Conservation (phyloP, 2,888 invertebrate genomes). For the Pelosia muscerda region DNA sequence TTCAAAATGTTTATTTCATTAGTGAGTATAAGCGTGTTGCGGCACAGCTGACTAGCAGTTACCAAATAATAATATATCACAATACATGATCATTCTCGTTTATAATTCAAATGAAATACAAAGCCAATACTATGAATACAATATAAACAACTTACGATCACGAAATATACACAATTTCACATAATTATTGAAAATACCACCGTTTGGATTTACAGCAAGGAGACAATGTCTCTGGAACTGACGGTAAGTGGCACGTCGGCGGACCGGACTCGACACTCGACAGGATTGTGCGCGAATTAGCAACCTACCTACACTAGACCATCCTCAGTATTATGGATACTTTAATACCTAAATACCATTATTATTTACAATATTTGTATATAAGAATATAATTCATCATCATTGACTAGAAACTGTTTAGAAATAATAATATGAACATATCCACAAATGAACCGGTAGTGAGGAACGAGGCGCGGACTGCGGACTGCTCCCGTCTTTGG, state of each 20-base stretch:
- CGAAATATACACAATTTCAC: constrained; percentile 44
- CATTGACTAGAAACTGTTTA: constrained; percentile 84
- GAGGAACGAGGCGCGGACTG: constrained; percentile 52
- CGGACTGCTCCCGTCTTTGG: constrained; percentile 77
- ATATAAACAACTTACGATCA: constrained; percentile 46
- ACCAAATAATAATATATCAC: constrained; percentile 80
- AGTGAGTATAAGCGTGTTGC: constrained; percentile 86
- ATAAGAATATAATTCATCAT: constrained; percentile 70
- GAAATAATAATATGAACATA: constrained; percentile 65
- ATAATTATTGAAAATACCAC: constrained; percentile 31
- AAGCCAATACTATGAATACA: constrained; percentile 52
- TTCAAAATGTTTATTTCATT: constrained; percentile 80
- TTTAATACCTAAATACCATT: constrained; percentile 71
- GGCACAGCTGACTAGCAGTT: constrained; percentile 85
- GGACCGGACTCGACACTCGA: constrained; percentile 27
- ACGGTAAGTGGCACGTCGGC: not conserved
- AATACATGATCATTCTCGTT: constrained; percentile 68
- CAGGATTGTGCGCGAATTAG: constrained; percentile 79
- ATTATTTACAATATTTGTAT: constrained; percentile 78
- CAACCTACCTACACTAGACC: constrained; percentile 70
- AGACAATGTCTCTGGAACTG: not conserved
- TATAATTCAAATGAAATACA: constrained; percentile 56
- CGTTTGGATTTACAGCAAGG: constrained; percentile 37
- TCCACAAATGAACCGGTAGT: constrained; percentile 58
- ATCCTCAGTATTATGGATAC: constrained; percentile 57